Evolutionary conservation across 2,797 vertebrate species (phyloP), one percentile per base, ranked within the genome.

Genomic region (Bradypus variegatus): DNA sequence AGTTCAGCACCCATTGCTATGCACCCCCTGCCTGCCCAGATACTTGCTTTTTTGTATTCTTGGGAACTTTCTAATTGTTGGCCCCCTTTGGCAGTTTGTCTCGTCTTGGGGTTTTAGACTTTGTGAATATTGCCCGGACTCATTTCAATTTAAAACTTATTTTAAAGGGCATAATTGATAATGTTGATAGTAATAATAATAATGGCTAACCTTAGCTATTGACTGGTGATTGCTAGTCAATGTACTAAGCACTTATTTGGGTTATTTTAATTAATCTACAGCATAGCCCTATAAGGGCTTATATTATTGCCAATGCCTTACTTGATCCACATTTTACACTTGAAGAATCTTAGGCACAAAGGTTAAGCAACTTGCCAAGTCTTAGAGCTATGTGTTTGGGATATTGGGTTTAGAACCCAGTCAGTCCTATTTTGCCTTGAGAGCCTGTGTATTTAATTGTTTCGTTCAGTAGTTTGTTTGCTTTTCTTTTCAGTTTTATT

Each of bases 131-230:
- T 89, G 86, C 82, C 89, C 31, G 38, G 41, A 91, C 79, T 19
- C 29, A 19, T 85, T 94, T 41, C n/a, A 31, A 60, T 78, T 33
- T 90, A 79, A 62, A 53, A 82, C 29, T 94, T 89, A 91, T 80
- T 93, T 94, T 88, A 94, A 91, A 86, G 69, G 38, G 14, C 12
- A 75, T 73, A 27, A 80, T 86, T 92, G 80, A 73, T 76, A 67
- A 83, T 75, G 13, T 81, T 70, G 13, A 85, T 91, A 33, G 87
- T 67, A 77, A 31, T 31, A 70, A 45, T 55, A 77, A 31, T n/a
- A 70, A 45, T 55, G 58, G 45, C 55, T 85, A 88, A 65, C 16
- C 58, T 83, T 90, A 89, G 36, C 69, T 85, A 82, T n/a, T n/a
- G 23, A n/a, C 75, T 94, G 64, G 38, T 89, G 48, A 65, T 55